Evolutionary conservation across 1,140 invertebrate species (phyloP), one percentile per base, ranked within the genome.

Genomic region (Proctacanthus coquilletti): DNA sequence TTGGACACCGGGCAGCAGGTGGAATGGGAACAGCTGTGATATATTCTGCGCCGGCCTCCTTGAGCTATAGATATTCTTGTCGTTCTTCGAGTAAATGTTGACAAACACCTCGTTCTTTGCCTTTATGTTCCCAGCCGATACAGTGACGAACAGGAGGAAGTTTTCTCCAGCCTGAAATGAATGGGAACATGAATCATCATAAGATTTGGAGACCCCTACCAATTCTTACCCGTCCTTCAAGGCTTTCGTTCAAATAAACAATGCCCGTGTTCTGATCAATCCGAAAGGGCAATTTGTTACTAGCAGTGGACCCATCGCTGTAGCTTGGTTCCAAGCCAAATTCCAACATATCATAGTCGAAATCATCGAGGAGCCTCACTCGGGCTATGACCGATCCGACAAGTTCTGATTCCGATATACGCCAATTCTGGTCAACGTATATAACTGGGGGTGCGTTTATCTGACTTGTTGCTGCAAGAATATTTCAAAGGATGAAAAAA

Each of bases 71-170:
- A 42, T 40, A 2, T 37, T 55, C 15, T 39, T 50, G 32, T 47
- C 42, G 15, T 42, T 38, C 5, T 53, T 49, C 21, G 62, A 61
- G 6, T 68, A 41, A 18, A 81, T 75, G 39, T 72, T 69, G 5
- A 75, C 75, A 49, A 64, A 74, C 8, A 81, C 76, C 57, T 80
- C 77, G n/a, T 68, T 72, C 56, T 82, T 83, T 3, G 74, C 66
- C 14, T 67, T 68, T 5, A 76, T 55, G 21, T 69, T 60, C 11
- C 78, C 78, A 56, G 81, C 76, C 8, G 67, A 70, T 4, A 74
- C 75, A 9, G 75, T 79, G 27, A 83, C 75, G 52, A 76, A 80
- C 2, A 82, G 56, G 43, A 71, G 71, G 42, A 80, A 66, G 39
- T 75, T 69, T 50, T 77, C 63, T 11, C 76, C 76, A 44, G 64